phyloP scores from a whole-genome alignment of 30 jellyfish, hydroid and myxozoan genomes.

The Hydra vulgaris region DNA sequence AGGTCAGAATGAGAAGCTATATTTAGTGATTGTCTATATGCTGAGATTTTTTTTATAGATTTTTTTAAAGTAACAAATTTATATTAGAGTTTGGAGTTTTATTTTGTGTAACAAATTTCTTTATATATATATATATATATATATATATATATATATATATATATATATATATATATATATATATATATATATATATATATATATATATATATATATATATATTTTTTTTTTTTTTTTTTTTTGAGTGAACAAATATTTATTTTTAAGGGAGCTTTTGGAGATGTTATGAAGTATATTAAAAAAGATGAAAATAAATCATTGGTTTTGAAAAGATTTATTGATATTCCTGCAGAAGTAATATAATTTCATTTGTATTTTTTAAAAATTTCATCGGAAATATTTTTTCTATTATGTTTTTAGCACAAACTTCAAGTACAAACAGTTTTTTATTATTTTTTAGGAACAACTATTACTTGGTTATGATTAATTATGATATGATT shows the following conservation, averaged over 20 bases:
- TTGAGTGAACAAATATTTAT: background rate
- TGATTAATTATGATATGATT: too few species aligned
- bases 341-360: slow-evolving; percentile 6
- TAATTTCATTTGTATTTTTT: background rate
- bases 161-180: too few species aligned
- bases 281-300: slow-evolving; percentile 3
- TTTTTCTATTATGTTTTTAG: background rate
- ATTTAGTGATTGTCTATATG: background rate
- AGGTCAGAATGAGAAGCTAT: slow-evolving; percentile 9
- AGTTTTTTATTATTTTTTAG: too few species aligned
- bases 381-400: background rate
- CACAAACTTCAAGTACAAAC: background rate
- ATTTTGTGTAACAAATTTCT: too few species aligned
- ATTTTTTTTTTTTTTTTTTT: background rate
- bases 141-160: too few species aligned
- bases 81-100: too few species aligned
- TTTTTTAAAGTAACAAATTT: too few species aligned
- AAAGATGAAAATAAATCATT: slow-evolving; percentile 8
- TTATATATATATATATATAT: too few species aligned
- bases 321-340: slow-evolving; percentile 13
- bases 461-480: too few species aligned
- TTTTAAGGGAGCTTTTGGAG: slow-evolving; percentile 29
- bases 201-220: too few species aligned
- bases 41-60: too few species aligned
- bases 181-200: too few species aligned